phyloP scores from a whole-genome alignment of 2,888 invertebrate genomes.

The Scaptomyza tumidula region DNA sequence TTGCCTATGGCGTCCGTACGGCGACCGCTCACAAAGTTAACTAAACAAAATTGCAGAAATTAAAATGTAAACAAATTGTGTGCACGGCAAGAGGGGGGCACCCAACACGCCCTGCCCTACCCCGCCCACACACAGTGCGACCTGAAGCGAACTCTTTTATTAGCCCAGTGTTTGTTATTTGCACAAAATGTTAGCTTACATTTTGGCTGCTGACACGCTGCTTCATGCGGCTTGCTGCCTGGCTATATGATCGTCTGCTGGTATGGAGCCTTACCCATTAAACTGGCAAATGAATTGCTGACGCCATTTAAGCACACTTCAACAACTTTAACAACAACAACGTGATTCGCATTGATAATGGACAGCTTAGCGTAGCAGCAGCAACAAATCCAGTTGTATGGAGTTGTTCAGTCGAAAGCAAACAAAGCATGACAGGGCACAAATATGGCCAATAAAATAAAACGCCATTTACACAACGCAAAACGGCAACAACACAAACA shows the following conservation, averaged over 20 bases:
- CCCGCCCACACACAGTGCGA: conserved; percentile 1
- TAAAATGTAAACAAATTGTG: conserved; percentile 81
- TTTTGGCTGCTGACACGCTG: conserved; percentile 46
- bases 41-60: conserved; percentile 81
- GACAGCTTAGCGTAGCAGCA: conserved; percentile 59
- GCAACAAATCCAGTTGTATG: conserved; percentile 48
- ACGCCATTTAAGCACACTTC: conserved; percentile 82
- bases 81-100: conserved; percentile 26
- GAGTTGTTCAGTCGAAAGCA: conserved; percentile 58
- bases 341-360: conserved; percentile 81
- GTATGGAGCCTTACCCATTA: conserved; percentile 55
- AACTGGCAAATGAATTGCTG: conserved; percentile 72
- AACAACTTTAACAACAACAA: conserved; percentile 58
- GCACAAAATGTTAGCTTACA: conserved; percentile 60
- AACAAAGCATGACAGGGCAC: conserved; percentile 76
- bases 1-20: conserved; percentile 59
- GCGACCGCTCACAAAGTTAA: conserved; percentile 60
- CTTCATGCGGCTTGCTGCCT: not conserved
- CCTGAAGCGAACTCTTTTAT: conserved; percentile 55
- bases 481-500: not conserved
- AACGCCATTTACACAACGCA: conserved; percentile 72
- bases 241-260: not conserved
- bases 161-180: conserved; percentile 60
- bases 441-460: conserved; percentile 80
- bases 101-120: conserved; percentile 44